Conservation (phyloP, 2,888 invertebrate genomes). For the Stratiomys singularior region DNA sequence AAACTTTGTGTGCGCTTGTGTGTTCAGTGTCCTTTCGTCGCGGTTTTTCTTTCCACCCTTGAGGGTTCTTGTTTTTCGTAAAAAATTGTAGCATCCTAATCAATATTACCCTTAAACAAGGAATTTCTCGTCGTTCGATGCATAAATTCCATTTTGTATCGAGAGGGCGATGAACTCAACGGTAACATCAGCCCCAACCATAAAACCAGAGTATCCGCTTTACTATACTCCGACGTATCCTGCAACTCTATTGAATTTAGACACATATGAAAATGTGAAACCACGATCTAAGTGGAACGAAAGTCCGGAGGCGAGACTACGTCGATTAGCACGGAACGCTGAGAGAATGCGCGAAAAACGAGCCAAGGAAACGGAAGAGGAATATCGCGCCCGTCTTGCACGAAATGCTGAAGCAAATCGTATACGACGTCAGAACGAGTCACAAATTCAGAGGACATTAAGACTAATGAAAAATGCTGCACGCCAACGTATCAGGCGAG, state of each 20-base stretch:
- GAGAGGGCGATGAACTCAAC: slow-evolving; percentile 18
- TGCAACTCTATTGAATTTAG: slow-evolving; percentile 54
- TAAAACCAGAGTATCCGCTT: slow-evolving; percentile 51
- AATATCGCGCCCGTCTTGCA: slow-evolving; percentile 63
- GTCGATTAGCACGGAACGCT: slow-evolving; percentile 64
- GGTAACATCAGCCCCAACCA: slow-evolving; percentile 36
- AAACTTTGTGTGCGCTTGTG: slow-evolving; percentile 55
- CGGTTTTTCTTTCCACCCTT: not conserved
- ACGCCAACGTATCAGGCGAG: slow-evolving; percentile 62
- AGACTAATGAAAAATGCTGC: slow-evolving; percentile 66
- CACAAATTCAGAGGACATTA: slow-evolving; percentile 65
- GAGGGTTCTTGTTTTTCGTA: not conserved
- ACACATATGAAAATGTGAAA: slow-evolving; percentile 55
- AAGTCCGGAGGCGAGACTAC: slow-evolving; percentile 63
- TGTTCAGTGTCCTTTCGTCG: slow-evolving; percentile 51
- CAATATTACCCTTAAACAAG: too few relatives aligned
- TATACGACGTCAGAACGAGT: slow-evolving; percentile 64
- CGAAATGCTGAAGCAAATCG: slow-evolving; percentile 65
- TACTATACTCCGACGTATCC: slow-evolving; percentile 54
- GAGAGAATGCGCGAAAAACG: slow-evolving; percentile 65
- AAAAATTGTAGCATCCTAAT: too few relatives aligned
- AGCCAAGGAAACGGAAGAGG: slow-evolving; percentile 62
- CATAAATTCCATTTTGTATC: too few relatives aligned
- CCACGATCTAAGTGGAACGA: slow-evolving; percentile 64
- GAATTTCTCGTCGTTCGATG: not conserved